Evolutionary conservation across 2,888 invertebrate species (phyloP).

Genomic region (Marronus borbonicus): DNA sequence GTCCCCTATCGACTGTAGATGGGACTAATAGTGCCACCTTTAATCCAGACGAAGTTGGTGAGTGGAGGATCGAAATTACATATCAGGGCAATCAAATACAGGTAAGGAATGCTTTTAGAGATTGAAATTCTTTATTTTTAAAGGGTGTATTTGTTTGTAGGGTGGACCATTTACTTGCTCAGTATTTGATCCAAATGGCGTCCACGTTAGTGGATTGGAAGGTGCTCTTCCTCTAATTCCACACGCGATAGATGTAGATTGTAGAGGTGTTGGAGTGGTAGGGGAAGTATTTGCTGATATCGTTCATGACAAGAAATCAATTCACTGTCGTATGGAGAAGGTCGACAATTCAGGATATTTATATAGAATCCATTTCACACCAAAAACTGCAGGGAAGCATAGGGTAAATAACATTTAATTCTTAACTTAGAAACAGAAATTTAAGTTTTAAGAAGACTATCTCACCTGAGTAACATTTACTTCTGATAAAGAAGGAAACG

Average conservation of each 20-base stretch:
- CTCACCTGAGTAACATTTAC: too few relatives aligned
- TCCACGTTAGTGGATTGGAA: conserved; percentile 86
- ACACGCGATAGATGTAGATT: conserved; percentile 85
- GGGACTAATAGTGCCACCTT: conserved; percentile 96
- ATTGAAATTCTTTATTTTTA: background rate
- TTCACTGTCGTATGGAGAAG: conserved; percentile 86
- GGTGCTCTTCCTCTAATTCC: conserved; percentile 89
- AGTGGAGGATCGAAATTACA: conserved; percentile 96
- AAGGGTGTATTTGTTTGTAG: conserved; percentile 66
- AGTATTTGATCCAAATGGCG: conserved; percentile 94
- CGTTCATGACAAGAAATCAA: conserved; percentile 89
- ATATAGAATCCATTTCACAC: conserved; percentile 85
- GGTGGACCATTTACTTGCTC: conserved; percentile 98
- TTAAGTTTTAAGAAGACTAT: too few relatives aligned
- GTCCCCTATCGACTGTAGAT: conserved; percentile 88
- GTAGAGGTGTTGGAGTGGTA: conserved; percentile 84
- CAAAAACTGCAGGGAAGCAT: conserved; percentile 85
- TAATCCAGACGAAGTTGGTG: conserved; percentile 97
- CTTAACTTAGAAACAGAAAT: too few relatives aligned
- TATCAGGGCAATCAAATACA: conserved; percentile 97
- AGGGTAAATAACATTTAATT: conserved; percentile 70
- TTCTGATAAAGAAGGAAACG: too few relatives aligned
- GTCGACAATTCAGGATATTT: conserved; percentile 79
- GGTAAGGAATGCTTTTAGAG: conserved; percentile 62
- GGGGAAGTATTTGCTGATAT: conserved; percentile 93